A percentile compares a stretch with the other conserved stretches of the same genome.
Evolutionary conservation across 2,113 vertebrate genomes (phyloP).

Genomic region (Rhagologus leucostigma): DNA sequence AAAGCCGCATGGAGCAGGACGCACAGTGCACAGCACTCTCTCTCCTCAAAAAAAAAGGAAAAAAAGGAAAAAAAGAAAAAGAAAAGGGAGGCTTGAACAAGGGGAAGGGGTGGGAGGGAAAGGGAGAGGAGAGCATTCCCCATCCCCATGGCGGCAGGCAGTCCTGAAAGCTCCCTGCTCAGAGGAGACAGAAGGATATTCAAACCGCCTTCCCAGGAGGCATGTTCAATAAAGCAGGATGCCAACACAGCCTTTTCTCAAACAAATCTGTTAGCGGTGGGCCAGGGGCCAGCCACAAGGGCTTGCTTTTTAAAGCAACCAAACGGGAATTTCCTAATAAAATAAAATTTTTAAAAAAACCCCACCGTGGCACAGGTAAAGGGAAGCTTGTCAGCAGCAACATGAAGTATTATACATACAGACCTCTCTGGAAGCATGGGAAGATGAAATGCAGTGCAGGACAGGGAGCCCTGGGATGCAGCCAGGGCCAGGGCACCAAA

Average conservation of each 20-base stretch:
- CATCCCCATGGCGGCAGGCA: constrained; percentile 64
- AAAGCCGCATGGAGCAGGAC: constrained; percentile 55
- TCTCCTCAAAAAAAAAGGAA: neutral
- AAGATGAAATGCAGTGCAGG: neutral
- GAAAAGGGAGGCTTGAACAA: neutral
- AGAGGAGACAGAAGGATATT: constrained; percentile 71
- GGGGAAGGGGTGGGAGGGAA: neutral
- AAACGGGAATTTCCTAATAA: constrained; percentile 72
- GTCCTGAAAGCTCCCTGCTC: constrained; percentile 73
- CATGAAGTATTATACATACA: neutral
- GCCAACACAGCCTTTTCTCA: constrained; percentile 54
- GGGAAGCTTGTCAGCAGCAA: neutral
- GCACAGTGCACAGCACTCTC: neutral
- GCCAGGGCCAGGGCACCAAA: neutral
- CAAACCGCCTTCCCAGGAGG: constrained; percentile 69
- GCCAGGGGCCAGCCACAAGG: constrained; percentile 60
- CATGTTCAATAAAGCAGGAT: constrained; percentile 74
- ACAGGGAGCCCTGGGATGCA: neutral
- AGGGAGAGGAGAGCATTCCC: constrained; percentile 16
- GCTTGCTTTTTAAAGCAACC: constrained; percentile 50
- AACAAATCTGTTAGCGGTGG: constrained; percentile 62
- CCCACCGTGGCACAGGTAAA: neutral
- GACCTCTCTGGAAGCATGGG: neutral
- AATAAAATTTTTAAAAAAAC: neutral
- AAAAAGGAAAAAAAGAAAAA: neutral